Conservation (phyloP, 2,113 vertebrate genomes). For the Tachysurus fulvidraco region DNA sequence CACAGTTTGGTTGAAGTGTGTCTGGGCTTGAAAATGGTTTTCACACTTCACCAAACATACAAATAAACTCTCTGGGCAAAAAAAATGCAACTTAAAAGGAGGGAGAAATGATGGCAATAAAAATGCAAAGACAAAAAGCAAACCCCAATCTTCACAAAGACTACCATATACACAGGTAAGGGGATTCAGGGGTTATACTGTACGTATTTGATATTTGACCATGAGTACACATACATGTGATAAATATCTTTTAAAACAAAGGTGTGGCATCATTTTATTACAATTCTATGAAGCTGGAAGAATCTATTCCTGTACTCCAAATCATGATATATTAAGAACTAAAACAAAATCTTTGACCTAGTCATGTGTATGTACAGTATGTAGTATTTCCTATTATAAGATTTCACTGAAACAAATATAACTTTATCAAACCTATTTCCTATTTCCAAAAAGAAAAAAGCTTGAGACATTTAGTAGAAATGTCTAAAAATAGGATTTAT, state of each 20-base stretch:
- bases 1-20: neutral
- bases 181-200: neutral
- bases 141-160: neutral
- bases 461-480: neutral
- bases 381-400: neutral
- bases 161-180: neutral
- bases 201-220: neutral
- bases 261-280: neutral
- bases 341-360: neutral
- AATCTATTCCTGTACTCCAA: neutral
- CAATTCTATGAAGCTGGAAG: neutral
- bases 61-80: neutral
- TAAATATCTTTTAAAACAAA: too few relatives aligned
- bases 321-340: neutral
- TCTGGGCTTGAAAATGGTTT: neutral
- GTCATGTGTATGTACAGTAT: neutral
- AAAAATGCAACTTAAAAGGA: slow-evolving; percentile 2
- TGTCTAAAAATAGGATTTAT: neutral
- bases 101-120: neutral
- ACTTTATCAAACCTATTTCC: neutral
- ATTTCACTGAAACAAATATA: neutral
- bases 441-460: neutral
- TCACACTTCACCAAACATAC: slow-evolving; percentile 6
- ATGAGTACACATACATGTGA: neutral
- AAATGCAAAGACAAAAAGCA: neutral